Evolutionary conservation across 2,113 vertebrate species (phyloP), one percentile per base, ranked within the genome.

Genomic region (Brachyistius frenatus): DNA sequence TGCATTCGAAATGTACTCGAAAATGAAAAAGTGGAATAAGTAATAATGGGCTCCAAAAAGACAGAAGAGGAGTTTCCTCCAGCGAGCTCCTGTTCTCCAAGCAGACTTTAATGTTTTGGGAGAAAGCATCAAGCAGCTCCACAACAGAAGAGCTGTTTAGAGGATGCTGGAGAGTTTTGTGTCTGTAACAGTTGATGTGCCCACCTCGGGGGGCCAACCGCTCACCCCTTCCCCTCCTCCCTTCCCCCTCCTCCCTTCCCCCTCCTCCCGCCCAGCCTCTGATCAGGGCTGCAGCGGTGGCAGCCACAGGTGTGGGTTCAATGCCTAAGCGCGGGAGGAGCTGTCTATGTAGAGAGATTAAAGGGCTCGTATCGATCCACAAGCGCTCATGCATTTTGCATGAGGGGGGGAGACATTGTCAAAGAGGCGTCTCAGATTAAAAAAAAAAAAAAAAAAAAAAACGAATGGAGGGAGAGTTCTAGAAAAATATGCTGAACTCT

Each of bases 381-480:
- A 44, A 68, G 83, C 64, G 71, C 83, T 91, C 89, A 93, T 93
- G 91, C 87, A 93, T 93, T 91, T 91, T 93, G 83, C 86, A 93
- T 92, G 91, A 91, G 90, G 81, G 91, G 91, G 90, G 81, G 76
- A 92, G 89, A 93, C 89, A 87, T 86, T 93, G 91, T 93, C 90
- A 92, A 89, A 90, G 88, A 91, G 83, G 83, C 75, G 64, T 86
- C 86, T 88, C 89, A 69, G 72, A 89, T 86, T 47, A 65, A 82
- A 76, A 80, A 87, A 79, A 78, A 84, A 69, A 80, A 23, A 23
- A 23, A 44, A 69, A 75, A 62, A 66, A 68, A 64, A 73, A 77
- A 57, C 50, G 30, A 73, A 84, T 47, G 7, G 80, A 78, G 61
- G 73, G 72, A 81, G 84, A 90, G 80, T 83, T 89, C 37, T 68